A percentile compares a stretch with the other conserved stretches of the same genome.
phyloP scores from a whole-genome alignment of 2,888 invertebrate species.

The Boloria euphrosyne region DNA sequence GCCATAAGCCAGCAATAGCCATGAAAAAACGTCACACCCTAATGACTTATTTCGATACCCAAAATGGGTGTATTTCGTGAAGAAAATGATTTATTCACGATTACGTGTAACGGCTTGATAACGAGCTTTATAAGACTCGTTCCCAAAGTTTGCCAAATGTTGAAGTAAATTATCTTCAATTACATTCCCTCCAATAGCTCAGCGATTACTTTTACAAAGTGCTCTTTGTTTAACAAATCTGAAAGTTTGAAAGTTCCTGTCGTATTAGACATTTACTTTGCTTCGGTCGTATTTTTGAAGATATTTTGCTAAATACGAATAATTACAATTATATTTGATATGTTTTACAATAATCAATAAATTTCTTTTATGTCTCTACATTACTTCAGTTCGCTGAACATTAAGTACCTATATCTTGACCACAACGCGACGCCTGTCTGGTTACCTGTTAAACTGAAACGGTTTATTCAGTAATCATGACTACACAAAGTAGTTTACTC shows the following conservation, averaged over 20 bases:
- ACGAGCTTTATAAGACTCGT: constrained; percentile 30
- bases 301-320: not conserved
- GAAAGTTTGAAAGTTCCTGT: constrained; percentile 9
- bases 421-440: too few relatives aligned
- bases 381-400: too few relatives aligned
- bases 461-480: constrained; percentile 17
- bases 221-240: constrained; percentile 10
- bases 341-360: too few relatives aligned
- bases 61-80: constrained; percentile 41
- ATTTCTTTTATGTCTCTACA: too few relatives aligned
- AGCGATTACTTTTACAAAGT: constrained; percentile 17
- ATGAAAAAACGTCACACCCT: constrained; percentile 22
- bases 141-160: constrained; percentile 26
- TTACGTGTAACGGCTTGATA: constrained; percentile 37
- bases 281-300: not conserved
- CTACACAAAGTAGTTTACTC: constrained; percentile 20
- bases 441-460: constrained; percentile 7
- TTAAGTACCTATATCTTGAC: too few relatives aligned
- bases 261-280: too few relatives aligned
- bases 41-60: constrained; percentile 36
- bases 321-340: not conserved
- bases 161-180: constrained; percentile 32
- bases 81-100: constrained; percentile 43
- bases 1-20: constrained; percentile 9
- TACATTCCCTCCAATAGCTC: constrained; percentile 10